Conservation (phyloP, 1,140 invertebrate species). For the Leptinotarsa defecta region DNA sequence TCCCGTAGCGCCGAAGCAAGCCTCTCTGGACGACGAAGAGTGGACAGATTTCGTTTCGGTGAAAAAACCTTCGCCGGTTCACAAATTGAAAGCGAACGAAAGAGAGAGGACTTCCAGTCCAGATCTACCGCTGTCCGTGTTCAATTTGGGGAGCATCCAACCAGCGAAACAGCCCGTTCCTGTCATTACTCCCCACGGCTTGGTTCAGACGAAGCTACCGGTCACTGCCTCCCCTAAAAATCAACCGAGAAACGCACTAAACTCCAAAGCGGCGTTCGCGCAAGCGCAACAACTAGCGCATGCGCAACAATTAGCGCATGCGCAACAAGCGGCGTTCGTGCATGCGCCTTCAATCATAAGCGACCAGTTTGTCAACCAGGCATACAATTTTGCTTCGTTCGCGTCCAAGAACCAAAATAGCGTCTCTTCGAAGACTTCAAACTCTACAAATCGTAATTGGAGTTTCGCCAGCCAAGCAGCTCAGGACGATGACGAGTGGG, state of each 20-base stretch:
- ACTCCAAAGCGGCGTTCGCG: conserved; percentile 17
- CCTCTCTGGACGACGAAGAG: conserved; percentile 49
- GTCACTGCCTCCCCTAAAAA: conserved; percentile 32
- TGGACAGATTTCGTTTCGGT: conserved; percentile 55
- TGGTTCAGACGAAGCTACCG: conserved; percentile 48
- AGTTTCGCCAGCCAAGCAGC: background rate
- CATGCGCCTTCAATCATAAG: conserved; percentile 51
- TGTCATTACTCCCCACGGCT: conserved; percentile 50
- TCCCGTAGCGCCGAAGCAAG: conserved; percentile 1
- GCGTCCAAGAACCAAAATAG: background rate
- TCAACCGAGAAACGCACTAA: conserved; percentile 12
- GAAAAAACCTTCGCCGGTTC: conserved; percentile 35
- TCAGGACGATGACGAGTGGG: conserved; percentile 66
- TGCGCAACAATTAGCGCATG: conserved; percentile 22
- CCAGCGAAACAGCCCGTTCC: conserved; percentile 50
- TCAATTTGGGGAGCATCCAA: conserved; percentile 50
- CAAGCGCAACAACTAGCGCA: conserved; percentile 35
- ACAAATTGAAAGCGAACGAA: conserved; percentile 34
- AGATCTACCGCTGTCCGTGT: conserved; percentile 51
- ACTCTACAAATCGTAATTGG: background rate
- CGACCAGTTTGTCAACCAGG: conserved; percentile 41
- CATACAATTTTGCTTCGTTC: conserved; percentile 23
- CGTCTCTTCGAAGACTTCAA: background rate
- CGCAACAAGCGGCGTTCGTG: too few species aligned
- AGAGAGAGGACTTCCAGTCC: conserved; percentile 45